Evolutionary conservation across 2,113 vertebrate species (phyloP), one percentile per base, ranked within the genome.

Genomic region (Colistium nudipinnis): DNA sequence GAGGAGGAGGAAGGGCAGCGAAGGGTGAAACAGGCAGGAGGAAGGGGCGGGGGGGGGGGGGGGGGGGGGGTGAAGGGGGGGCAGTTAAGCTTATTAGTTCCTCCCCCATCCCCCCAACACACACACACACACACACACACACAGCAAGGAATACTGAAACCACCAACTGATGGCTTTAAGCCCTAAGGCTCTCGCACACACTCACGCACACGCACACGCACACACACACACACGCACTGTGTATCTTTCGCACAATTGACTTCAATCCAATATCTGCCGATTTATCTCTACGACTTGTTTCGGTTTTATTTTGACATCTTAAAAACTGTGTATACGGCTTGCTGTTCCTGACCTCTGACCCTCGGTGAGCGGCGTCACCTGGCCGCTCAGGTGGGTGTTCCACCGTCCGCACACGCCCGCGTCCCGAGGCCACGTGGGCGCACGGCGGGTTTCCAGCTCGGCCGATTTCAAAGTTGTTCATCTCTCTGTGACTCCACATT

Each of bases 1-100:
- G 66, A 75, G 76, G 53, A 73, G 69, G 73, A 87, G 78, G 81
- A 84, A 76, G 81, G 76, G 62, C 57, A 76, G 60, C 36, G 73
- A 65, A 53, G 71, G 81, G 68, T 81, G 82, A 75, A 74, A 48
- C 31, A 67, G 31, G 64, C 27, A 4, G 53, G 41, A n/a, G n/a
- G n/a, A n/a, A n/a, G n/a, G n/a, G n/a, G n/a, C n/a, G n/a, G n/a
- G n/a, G n/a, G n/a, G n/a, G n/a, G n/a, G n/a, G n/a, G n/a, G n/a
- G n/a, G n/a, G n/a, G n/a, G n/a, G n/a, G n/a, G n/a, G n/a, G n/a
- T n/a, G n/a, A n/a, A n/a, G 59, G 64, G 70, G 67, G n/a, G 28
- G 51, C 57, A 62, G 81, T 75, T 82, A 87, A 87, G 84, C 84
- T 80, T 80, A 87, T 89, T 87, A 87, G 78, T 73, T 73, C 72